phyloP scores from a whole-genome alignment of 2,888 invertebrate genomes.

The Brenthis daphne region DNA sequence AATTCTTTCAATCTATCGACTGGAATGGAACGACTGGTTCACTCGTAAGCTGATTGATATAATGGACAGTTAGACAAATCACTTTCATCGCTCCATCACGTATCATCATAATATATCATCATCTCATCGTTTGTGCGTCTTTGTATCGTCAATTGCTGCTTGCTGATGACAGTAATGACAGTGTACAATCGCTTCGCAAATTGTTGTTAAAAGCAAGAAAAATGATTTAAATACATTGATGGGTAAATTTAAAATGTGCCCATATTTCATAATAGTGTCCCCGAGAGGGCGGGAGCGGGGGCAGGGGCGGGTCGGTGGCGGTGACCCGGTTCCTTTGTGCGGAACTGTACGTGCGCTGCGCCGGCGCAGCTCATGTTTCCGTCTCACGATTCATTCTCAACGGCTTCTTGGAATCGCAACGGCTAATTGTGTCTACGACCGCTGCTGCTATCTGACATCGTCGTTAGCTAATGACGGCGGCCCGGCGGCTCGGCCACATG shows the following conservation, averaged over 20 bases:
- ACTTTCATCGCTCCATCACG: too few species aligned
- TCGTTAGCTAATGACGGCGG: conserved; percentile 16
- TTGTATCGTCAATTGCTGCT: too few species aligned
- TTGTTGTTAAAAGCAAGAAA: too few species aligned
- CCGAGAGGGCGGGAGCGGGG: background rate
- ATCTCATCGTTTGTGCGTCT: too few species aligned
- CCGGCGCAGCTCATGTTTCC: conserved; percentile 30
- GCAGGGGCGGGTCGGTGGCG: background rate
- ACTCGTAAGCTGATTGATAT: too few species aligned
- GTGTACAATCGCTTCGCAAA: too few species aligned
- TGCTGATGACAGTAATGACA: too few species aligned
- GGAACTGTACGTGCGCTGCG: conserved; percentile 17
- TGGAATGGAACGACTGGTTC: too few species aligned
- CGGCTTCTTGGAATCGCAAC: conserved; percentile 27
- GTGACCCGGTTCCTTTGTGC: conserved; percentile 28
- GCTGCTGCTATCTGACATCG: conserved; percentile 7
- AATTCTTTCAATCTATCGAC: too few species aligned
- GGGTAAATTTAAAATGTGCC: background rate
- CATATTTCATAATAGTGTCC: conserved; percentile 21
- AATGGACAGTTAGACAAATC: too few species aligned
- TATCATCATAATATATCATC: too few species aligned
- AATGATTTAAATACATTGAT: too few species aligned
- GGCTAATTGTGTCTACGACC: conserved; percentile 28
- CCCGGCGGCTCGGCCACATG: background rate
- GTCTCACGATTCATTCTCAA: conserved; percentile 20